phyloP scores from a whole-genome alignment of 2,888 invertebrate species.

The Elaeidobius kamerunicus region DNA sequence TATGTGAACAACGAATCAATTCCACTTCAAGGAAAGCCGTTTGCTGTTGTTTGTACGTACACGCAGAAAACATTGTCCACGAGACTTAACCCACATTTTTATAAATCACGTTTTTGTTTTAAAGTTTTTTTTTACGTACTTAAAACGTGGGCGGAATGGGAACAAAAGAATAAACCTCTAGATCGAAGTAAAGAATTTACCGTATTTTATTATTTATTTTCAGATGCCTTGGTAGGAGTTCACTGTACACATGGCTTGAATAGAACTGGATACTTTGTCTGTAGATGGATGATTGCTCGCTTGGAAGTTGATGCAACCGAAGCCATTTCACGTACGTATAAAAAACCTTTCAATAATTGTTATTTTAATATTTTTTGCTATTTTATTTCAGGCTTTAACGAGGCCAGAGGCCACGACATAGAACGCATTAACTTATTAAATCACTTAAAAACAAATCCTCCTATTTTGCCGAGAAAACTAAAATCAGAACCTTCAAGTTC shows the following conservation, averaged over 20 bases:
- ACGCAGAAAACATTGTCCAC: conserved; percentile 7
- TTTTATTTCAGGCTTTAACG: no score
- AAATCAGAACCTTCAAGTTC: no score
- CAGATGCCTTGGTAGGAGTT: conserved; percentile 71
- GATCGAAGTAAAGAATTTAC: not conserved
- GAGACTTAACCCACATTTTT: conserved; percentile 6
- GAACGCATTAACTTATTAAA: no score
- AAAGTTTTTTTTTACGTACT: not conserved
- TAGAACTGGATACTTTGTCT: conserved; percentile 75
- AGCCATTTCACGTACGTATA: conserved; percentile 46
- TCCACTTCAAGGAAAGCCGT: conserved; percentile 11
- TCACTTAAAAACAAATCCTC: no score
- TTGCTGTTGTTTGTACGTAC: conserved; percentile 13
- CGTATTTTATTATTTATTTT: conserved; percentile 32
- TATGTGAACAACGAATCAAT: conserved; percentile 10
- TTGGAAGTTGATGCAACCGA: conserved; percentile 55
- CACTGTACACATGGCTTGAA: conserved; percentile 83
- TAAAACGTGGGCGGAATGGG: not conserved
- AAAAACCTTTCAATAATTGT: no score
- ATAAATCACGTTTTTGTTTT: not conserved
- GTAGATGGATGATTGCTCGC: conserved; percentile 67
- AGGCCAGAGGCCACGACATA: no score
- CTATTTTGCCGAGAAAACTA: no score
- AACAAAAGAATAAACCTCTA: not conserved
- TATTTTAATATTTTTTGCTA: not conserved